phyloP scores from a whole-genome alignment of 2,113 vertebrate genomes.

The Calcarius ornatus region DNA sequence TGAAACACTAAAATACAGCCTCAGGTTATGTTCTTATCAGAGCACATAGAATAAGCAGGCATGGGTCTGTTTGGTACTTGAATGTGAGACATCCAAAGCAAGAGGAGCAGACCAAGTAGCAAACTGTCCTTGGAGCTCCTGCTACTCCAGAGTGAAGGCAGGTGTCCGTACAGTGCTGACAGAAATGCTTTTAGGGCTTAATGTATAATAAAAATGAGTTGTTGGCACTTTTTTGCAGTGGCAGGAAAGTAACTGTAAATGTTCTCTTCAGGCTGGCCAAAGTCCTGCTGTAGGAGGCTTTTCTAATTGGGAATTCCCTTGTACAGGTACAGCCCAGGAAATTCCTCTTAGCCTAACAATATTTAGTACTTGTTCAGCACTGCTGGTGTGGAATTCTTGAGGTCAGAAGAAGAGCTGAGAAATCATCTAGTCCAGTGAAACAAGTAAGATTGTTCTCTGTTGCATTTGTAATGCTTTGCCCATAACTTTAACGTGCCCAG shows the following conservation, averaged over 20 bases:
- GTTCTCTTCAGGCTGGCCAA: background rate
- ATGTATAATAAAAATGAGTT: background rate
- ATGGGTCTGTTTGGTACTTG: background rate
- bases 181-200: background rate
- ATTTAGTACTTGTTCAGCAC: background rate
- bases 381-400: background rate
- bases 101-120: background rate
- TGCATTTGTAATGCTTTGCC: background rate
- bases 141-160: background rate
- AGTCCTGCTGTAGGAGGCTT: background rate
- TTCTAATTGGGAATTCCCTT: background rate
- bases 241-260: background rate
- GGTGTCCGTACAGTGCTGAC: background rate
- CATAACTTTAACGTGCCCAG: background rate
- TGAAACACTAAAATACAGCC: background rate
- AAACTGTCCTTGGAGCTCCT: background rate
- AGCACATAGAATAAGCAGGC: background rate
- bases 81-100: background rate
- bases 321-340: background rate
- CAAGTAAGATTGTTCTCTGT: background rate
- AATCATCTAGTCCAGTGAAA: background rate
- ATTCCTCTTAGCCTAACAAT: background rate
- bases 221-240: background rate
- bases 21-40: slow-evolving; percentile 13
- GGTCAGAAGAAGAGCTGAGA: background rate